Conservation (phyloP, 2,888 invertebrate species). For the Drosophila tripunctata region DNA sequence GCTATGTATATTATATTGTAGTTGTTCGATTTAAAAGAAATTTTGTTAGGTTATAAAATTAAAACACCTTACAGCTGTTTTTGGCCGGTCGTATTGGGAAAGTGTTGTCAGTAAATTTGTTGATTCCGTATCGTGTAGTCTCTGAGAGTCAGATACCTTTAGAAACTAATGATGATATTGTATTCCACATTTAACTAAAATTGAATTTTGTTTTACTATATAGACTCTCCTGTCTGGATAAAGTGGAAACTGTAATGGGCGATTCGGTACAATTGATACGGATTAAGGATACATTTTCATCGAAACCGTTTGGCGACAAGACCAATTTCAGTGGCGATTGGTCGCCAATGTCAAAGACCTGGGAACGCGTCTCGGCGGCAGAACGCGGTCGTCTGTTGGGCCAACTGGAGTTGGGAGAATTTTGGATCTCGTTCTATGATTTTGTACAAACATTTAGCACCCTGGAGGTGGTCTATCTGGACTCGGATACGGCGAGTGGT, state of each 20-base stretch:
- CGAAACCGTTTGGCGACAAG: slow-evolving; percentile 85
- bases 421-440: slow-evolving; percentile 93
- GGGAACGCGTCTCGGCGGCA: slow-evolving; percentile 90
- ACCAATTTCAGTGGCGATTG: slow-evolving; percentile 89
- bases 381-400: slow-evolving; percentile 90
- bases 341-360: slow-evolving; percentile 88
- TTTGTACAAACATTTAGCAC: slow-evolving; percentile 92
- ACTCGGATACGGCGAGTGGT: slow-evolving; percentile 93
- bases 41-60: too few species aligned
- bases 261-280: slow-evolving; percentile 90
- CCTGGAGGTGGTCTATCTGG: slow-evolving; percentile 93
- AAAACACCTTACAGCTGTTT: too few species aligned
- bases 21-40: too few species aligned
- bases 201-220: not conserved
- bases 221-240: slow-evolving; percentile 81
- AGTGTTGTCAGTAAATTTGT: too few species aligned
- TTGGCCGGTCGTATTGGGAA: too few species aligned
- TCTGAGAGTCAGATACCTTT: too few species aligned
- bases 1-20: too few species aligned
- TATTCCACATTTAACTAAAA: too few species aligned
- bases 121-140: too few species aligned
- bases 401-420: slow-evolving; percentile 89
- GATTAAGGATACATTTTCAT: slow-evolving; percentile 88
- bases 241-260: slow-evolving; percentile 88
- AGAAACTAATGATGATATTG: too few species aligned